phyloP scores from a whole-genome alignment of 37 sponge, comb jelly and placozoan species.

The Cliona cf. orientalis region DNA sequence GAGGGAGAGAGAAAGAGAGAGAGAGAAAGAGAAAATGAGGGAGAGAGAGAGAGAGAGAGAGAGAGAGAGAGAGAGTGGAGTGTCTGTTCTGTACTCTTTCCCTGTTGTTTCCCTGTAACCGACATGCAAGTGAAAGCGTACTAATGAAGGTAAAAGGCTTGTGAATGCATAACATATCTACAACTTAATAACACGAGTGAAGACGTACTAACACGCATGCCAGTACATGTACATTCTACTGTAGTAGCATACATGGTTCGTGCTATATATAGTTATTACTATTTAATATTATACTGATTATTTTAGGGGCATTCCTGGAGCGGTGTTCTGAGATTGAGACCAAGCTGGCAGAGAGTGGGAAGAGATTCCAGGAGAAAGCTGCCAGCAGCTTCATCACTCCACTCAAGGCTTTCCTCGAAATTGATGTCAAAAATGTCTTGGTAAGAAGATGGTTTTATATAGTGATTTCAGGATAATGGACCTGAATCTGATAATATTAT shows the following conservation, averaged over 20 bases:
- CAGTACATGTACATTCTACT: background rate
- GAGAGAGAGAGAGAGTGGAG: too few relatives aligned
- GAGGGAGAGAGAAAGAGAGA: too few relatives aligned
- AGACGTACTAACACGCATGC: too few relatives aligned
- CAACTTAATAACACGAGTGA: too few relatives aligned
- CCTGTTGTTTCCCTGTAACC: too few relatives aligned
- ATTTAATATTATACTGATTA: background rate
- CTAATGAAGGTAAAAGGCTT: too few relatives aligned
- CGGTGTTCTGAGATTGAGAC: slow-evolving; percentile 64
- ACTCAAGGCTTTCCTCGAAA: slow-evolving; percentile 74
- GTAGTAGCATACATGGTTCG: background rate
- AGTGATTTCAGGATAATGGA: background rate
- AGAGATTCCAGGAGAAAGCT: slow-evolving; percentile 39
- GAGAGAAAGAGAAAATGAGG: too few relatives aligned
- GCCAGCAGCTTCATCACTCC: slow-evolving; percentile 58
- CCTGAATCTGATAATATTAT: too few relatives aligned
- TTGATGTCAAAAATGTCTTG: slow-evolving; percentile 68
- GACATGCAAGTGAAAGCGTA: too few relatives aligned
- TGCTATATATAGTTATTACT: background rate
- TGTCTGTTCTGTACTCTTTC: too few relatives aligned
- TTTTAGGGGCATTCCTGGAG: slow-evolving; percentile 69
- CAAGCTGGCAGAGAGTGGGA: slow-evolving; percentile 55
- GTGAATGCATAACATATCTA: too few relatives aligned
- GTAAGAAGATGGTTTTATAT: slow-evolving; percentile 34
- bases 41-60: too few relatives aligned